Conservation (phyloP, 2,797 vertebrate species). For the Sebastes miniatus region DNA sequence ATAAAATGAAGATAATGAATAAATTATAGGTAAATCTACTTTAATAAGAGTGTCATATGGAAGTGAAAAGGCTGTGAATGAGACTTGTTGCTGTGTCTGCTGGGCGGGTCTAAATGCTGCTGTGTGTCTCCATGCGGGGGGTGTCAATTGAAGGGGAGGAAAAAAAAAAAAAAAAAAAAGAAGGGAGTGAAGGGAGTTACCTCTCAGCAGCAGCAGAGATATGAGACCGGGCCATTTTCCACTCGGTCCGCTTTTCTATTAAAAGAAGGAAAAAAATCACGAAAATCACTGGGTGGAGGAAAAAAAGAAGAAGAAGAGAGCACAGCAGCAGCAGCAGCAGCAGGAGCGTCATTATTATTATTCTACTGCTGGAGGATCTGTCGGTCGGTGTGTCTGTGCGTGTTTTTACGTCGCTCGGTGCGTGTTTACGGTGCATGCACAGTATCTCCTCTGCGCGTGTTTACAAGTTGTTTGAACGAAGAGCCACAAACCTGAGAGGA, state of each 20-base stretch:
- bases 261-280: constrained; percentile 49
- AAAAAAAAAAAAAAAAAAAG: constrained; percentile 31
- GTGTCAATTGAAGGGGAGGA: constrained; percentile 69
- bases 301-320: not conserved
- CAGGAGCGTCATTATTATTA: too few species aligned
- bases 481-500: constrained; percentile 65
- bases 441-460: constrained; percentile 53
- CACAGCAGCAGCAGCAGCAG: too few species aligned
- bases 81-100: constrained; percentile 69
- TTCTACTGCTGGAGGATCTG: too few species aligned
- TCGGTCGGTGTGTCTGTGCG: too few species aligned
- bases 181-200: constrained; percentile 69
- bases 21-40: not conserved
- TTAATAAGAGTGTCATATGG: not conserved
- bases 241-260: constrained; percentile 49
- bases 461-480: constrained; percentile 77
- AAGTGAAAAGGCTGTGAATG: constrained; percentile 9
- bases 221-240: constrained; percentile 68
- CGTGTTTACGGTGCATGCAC: constrained; percentile 43
- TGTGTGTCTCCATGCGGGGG: constrained; percentile 63
- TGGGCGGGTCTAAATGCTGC: constrained; percentile 74
- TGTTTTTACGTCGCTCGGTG: too few species aligned
- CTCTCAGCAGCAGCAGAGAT: constrained; percentile 61
- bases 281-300: not conserved
- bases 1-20: not conserved